Conservation (phyloP, 30 jellyfish, hydroid and myxozoan genomes). For the Aurelia aurita region DNA sequence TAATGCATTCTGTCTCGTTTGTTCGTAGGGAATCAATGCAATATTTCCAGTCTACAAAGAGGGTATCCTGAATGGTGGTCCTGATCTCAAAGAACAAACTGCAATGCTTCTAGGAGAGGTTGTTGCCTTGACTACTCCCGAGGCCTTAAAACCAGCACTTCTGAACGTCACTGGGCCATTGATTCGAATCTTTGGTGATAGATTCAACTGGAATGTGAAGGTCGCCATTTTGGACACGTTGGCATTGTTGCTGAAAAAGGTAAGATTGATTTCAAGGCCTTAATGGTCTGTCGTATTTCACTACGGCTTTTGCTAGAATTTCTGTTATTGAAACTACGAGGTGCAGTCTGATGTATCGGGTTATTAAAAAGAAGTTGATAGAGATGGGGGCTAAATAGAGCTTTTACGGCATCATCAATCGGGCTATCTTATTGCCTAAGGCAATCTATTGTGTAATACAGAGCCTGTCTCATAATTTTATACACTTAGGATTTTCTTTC, state of each 20-base stretch:
- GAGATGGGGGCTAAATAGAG: no score
- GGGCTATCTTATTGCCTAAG: no score
- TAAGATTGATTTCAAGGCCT: background rate
- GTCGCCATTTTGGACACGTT: constrained; percentile 90
- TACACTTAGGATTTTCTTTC: no score
- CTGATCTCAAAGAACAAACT: constrained; percentile 93
- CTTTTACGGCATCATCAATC: no score
- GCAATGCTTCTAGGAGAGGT: constrained; percentile 88
- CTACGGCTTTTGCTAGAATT: no score
- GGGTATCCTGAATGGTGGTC: constrained; percentile 92
- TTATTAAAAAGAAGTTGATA: no score
- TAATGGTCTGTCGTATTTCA: no score
- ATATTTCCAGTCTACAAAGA: constrained; percentile 92
- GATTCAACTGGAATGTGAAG: constrained; percentile 91
- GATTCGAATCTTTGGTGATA: constrained; percentile 93
- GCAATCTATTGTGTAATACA: no score
- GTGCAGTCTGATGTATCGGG: no score
- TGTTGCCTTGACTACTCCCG: constrained; percentile 87
- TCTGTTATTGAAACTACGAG: no score
- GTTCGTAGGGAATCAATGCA: constrained; percentile 89
- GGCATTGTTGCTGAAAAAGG: constrained; percentile 81
- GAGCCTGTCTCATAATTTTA: no score
- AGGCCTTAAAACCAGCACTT: constrained; percentile 91
- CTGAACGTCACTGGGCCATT: constrained; percentile 96
- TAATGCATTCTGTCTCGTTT: no score